These are phyloP conservation scores for Chloropsis hardwickii DNA, from an alignment of 2,113 vertebrate genomes.

Conservation along the genomic window DNA sequence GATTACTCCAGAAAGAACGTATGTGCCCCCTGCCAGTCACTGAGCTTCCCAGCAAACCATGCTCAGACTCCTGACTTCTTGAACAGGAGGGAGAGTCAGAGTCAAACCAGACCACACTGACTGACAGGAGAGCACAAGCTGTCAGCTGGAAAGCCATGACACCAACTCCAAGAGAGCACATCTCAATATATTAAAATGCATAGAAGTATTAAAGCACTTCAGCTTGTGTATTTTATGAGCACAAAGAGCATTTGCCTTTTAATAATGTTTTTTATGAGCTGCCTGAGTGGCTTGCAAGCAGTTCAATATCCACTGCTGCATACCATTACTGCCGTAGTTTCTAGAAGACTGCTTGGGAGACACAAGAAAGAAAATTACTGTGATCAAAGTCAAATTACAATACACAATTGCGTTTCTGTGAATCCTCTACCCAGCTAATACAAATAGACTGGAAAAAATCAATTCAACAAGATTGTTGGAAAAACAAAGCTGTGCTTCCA, in stretches of 20 bases:
- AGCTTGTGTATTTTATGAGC: background rate
- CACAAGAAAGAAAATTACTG: slow-evolving; percentile 24
- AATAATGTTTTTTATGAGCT: slow-evolving; percentile 46
- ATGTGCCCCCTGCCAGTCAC: background rate
- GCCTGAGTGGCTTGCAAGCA: background rate
- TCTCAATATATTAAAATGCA: background rate
- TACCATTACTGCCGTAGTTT: background rate
- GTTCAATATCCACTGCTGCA: slow-evolving; percentile 1
- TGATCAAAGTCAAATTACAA: slow-evolving; percentile 48
- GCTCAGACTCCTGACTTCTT: background rate
- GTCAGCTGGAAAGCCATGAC: background rate
- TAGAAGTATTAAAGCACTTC: slow-evolving; percentile 1
- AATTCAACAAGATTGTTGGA: background rate
- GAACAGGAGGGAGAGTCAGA: background rate
- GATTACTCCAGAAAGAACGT: background rate
- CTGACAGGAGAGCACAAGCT: background rate
- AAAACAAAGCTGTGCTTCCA: background rate
- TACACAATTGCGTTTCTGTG: background rate
- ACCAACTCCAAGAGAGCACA: background rate
- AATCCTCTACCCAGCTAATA: background rate
- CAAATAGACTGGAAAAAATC: background rate
- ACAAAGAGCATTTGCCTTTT: slow-evolving; percentile 45
- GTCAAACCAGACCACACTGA: background rate
- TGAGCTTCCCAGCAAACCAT: background rate
- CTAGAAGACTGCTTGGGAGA: background rate